Percentiles rank a stretch among this genome's conserved stretches.
These are phyloP conservation scores for Alfaro cultratus DNA, from an alignment of 2,797 vertebrate species.

Conservation along the genomic window DNA sequence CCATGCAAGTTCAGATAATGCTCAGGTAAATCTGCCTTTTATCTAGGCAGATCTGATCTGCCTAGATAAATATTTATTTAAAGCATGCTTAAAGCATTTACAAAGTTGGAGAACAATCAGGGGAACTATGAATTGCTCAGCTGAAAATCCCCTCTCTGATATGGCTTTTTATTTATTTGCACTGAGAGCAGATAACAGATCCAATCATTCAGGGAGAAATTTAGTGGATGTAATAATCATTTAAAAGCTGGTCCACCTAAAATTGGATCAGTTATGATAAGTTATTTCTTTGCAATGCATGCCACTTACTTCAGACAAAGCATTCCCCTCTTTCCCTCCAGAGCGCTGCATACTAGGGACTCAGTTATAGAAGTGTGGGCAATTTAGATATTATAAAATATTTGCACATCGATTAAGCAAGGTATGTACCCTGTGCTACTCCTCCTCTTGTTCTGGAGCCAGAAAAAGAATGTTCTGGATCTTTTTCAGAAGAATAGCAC, in stretches of 20 bases:
- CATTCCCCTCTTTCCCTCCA: background rate
- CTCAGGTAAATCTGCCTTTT: too few species aligned
- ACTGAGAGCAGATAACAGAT: background rate
- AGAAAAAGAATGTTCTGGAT: background rate
- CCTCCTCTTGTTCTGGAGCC: background rate
- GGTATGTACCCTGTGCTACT: background rate
- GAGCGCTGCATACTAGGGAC: background rate
- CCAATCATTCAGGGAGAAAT: background rate
- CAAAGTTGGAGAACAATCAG: background rate
- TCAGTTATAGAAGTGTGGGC: background rate
- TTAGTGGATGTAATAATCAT: background rate
- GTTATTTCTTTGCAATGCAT: background rate
- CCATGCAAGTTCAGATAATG: background rate
- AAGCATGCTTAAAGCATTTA: background rate
- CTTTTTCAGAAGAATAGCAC: background rate
- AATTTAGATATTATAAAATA: background rate
- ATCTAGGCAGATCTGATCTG: background rate
- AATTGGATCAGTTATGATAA: background rate
- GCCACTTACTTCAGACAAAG: background rate
- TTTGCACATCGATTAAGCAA: background rate
- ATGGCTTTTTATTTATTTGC: background rate
- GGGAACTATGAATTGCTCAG: background rate
- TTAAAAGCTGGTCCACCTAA: background rate
- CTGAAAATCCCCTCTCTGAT: background rate
- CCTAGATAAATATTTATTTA: too few species aligned